A percentile compares a stretch with the other conserved stretches of the same genome.
Conservation (phyloP, 2,888 invertebrate genomes). For the Patella caerulea region DNA sequence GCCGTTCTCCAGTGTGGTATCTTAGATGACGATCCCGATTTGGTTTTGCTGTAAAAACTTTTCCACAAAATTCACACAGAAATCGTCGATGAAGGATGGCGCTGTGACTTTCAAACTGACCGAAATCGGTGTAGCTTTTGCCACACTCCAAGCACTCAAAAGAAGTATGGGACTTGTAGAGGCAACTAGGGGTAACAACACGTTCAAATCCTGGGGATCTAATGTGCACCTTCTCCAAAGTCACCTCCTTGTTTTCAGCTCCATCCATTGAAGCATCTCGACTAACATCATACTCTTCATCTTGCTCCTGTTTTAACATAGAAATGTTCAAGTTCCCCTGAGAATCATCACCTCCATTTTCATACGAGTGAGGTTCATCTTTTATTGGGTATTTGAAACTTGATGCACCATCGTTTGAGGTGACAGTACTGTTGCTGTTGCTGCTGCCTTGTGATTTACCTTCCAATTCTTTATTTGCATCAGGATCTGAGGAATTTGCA, state of each 20-base stretch:
- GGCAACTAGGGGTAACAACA: constrained; percentile 52
- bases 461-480: too few species aligned
- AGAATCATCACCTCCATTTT: neutral
- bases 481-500: constrained; percentile 6
- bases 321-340: neutral
- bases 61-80: constrained; percentile 67
- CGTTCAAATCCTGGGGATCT: constrained; percentile 50
- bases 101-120: constrained; percentile 63
- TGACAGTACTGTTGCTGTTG: constrained; percentile 1
- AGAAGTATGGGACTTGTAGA: constrained; percentile 45
- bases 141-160: constrained; percentile 52
- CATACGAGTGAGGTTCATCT: neutral
- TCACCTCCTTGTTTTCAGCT: neutral
- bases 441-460: too few species aligned
- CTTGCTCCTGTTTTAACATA: neutral
- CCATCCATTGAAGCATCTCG: neutral
- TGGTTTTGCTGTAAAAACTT: constrained; percentile 68
- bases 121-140: constrained; percentile 51
- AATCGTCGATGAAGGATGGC: constrained; percentile 61
- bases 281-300: neutral
- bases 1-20: constrained; percentile 68
- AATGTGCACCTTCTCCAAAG: constrained; percentile 19
- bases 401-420: neutral
- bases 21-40: constrained; percentile 69
- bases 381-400: neutral